phyloP scores from a whole-genome alignment of 1,140 invertebrate genomes.

The Prorops nasuta region DNA sequence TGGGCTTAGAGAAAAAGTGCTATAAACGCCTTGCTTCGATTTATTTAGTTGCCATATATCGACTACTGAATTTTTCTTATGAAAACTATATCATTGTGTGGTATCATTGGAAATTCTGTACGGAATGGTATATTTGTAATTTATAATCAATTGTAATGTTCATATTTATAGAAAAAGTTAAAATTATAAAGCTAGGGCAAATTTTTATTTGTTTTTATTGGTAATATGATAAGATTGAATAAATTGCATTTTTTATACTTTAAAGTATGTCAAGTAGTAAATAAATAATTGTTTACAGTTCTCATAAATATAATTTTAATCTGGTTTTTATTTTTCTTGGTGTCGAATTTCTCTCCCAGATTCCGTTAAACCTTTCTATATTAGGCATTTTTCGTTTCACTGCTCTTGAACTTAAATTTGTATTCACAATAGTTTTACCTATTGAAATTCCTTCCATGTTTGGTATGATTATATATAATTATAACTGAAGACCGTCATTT shows the following conservation, averaged over 20 bases:
- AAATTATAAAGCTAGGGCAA: too few relatives aligned
- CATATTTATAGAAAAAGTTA: too few relatives aligned
- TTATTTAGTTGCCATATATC: slow-evolving; percentile 21
- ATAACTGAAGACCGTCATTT: too few relatives aligned
- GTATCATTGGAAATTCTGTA: too few relatives aligned
- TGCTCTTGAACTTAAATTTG: slow-evolving; percentile 27
- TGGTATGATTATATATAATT: too few relatives aligned
- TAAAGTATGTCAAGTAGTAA: too few relatives aligned
- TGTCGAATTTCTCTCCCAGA: background rate
- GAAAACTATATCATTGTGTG: too few relatives aligned
- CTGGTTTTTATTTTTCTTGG: too few relatives aligned
- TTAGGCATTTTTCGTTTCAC: slow-evolving; percentile 32
- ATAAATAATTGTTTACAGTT: too few relatives aligned
- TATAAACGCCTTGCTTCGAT: slow-evolving; percentile 11
- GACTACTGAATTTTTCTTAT: too few relatives aligned
- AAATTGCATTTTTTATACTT: background rate
- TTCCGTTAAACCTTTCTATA: background rate
- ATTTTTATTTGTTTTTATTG: background rate
- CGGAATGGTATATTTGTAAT: slow-evolving; percentile 14
- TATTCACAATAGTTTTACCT: slow-evolving; percentile 13
- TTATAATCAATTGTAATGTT: slow-evolving; percentile 11
- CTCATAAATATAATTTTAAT: background rate
- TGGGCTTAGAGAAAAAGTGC: background rate
- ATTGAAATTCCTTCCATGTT: background rate
- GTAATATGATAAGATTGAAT: background rate